phyloP scores from a whole-genome alignment of 1,140 invertebrate species.

The Hyles vespertilio region DNA sequence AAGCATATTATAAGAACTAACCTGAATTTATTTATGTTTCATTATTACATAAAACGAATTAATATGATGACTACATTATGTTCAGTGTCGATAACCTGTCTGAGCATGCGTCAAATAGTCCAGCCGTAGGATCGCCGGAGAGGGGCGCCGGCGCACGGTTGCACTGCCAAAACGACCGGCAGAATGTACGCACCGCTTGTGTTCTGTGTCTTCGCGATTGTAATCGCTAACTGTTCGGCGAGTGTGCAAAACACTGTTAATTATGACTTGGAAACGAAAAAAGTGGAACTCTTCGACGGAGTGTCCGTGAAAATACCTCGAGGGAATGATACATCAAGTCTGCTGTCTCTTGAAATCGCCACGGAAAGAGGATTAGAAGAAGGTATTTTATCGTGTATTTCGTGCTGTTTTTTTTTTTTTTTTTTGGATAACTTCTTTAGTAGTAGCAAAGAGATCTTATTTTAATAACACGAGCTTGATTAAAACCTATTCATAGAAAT shows the following conservation, averaged over 20 bases:
- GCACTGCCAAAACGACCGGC: constrained; percentile 39
- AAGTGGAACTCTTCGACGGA: constrained; percentile 46
- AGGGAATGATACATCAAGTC: constrained; percentile 24
- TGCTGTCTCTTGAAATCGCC: constrained; percentile 54
- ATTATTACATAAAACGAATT: background rate
- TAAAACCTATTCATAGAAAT: too few relatives aligned
- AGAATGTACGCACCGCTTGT: constrained; percentile 45
- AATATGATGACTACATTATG: too few relatives aligned
- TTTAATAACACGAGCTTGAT: too few relatives aligned
- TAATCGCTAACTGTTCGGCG: constrained; percentile 21
- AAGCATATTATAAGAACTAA: background rate
- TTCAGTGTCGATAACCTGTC: too few relatives aligned
- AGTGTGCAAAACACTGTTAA: constrained; percentile 1
- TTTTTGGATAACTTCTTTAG: too few relatives aligned
- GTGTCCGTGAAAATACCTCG: constrained; percentile 42
- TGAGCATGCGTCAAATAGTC: background rate
- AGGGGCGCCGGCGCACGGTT: constrained; percentile 27
- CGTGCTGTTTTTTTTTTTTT: too few relatives aligned
- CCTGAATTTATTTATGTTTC: background rate
- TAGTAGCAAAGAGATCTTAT: too few relatives aligned
- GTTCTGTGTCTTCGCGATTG: constrained; percentile 25
- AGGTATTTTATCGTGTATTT: constrained; percentile 24
- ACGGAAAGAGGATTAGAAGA: constrained; percentile 25
- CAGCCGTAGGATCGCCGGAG: constrained; percentile 17
- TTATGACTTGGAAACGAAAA: constrained; percentile 18